phyloP scores from a whole-genome alignment of 2,113 vertebrate species.

The Phasianus colchicus region DNA sequence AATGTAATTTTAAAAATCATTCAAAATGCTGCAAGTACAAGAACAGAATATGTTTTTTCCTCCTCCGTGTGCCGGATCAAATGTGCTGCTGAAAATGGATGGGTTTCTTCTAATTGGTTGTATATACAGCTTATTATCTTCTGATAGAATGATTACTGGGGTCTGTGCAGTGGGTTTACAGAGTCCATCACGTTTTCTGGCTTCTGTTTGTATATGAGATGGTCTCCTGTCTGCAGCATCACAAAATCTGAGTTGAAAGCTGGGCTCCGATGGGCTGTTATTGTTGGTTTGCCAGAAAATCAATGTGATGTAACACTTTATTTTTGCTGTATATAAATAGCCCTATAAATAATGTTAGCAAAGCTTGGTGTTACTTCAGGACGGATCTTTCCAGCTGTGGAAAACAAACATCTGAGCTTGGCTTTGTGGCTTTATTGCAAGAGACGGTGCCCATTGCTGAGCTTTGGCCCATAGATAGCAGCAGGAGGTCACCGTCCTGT shows the following conservation, averaged over 20 bases:
- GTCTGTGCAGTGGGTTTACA: not conserved
- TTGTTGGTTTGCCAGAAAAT: not conserved
- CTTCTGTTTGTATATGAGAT: not conserved
- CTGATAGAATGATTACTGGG: not conserved
- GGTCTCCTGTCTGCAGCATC: not conserved
- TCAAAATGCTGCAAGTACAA: not conserved
- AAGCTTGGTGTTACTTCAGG: not conserved
- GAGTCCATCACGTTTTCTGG: not conserved
- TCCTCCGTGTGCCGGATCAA: not conserved
- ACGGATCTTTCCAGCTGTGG: not conserved
- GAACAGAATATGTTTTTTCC: not conserved
- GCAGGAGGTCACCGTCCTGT: not conserved
- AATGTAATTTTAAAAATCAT: not conserved
- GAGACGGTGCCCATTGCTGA: not conserved
- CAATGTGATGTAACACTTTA: not conserved
- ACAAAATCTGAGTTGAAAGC: not conserved
- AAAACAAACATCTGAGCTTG: not conserved
- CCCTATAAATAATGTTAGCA: not conserved
- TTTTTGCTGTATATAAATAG: not conserved
- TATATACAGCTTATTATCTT: not conserved
- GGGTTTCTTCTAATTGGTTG: not conserved
- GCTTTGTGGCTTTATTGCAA: not conserved
- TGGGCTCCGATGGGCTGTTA: not conserved
- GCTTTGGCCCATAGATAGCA: not conserved
- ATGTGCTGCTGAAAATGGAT: not conserved